Evolutionary conservation across 1,140 invertebrate genomes (phyloP).

Genomic region (Mya arenaria): DNA sequence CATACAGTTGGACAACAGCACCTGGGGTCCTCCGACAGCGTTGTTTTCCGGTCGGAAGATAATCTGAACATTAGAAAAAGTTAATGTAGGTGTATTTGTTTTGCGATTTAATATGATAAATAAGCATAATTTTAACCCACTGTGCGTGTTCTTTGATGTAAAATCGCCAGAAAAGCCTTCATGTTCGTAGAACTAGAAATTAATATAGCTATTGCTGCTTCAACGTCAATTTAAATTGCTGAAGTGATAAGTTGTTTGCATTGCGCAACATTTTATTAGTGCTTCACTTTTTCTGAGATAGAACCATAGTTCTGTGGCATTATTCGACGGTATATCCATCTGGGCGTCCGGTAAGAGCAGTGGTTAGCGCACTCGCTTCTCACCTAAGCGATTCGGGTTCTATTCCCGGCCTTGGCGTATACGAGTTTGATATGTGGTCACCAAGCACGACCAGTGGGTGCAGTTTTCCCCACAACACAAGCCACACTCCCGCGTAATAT

Average conservation of each 20-base stretch:
- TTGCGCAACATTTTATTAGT: too few species aligned
- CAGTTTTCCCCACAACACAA: neutral
- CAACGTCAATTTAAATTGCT: neutral
- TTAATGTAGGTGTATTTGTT: neutral
- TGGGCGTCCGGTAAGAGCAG: too few species aligned
- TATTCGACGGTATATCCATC: too few species aligned
- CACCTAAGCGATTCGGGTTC: too few species aligned
- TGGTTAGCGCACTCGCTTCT: too few species aligned
- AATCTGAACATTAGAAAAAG: neutral
- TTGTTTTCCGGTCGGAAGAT: neutral
- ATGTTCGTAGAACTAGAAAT: neutral
- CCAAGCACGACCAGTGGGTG: neutral
- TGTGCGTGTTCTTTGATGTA: neutral
- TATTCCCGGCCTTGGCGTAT: too few species aligned
- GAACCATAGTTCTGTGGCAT: too few species aligned
- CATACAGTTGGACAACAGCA: conserved; percentile 46
- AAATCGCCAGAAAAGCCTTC: neutral
- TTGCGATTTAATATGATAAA: neutral
- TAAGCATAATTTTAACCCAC: neutral
- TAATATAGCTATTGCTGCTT: neutral
- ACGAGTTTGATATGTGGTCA: too few species aligned
- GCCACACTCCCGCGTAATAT: neutral
- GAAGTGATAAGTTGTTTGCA: neutral
- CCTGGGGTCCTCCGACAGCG: neutral
- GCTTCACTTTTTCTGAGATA: too few species aligned